Evolutionary conservation across 64 coral and sea anemone species (phyloP), one percentile per base, ranked within the genome.

Genomic region (Montipora cactus): DNA sequence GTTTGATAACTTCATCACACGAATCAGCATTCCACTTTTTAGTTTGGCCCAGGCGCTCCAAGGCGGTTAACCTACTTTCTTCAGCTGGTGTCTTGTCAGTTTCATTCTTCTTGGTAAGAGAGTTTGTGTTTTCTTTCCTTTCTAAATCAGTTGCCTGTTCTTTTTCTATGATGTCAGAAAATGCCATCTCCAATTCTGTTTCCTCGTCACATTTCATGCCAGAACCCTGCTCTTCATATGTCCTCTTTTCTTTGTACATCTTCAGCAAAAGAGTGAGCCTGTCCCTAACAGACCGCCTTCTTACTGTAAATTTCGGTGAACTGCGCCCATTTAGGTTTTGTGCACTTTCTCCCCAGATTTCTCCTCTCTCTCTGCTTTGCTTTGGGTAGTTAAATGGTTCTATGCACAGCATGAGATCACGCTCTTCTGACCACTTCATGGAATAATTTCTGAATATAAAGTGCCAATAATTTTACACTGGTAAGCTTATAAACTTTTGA

Each of bases 71-170:
- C 10, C 90, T 85, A 59, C 50, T 77, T 55, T 66, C 90, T 84
- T 92, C 81, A 12, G 71, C 81, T 49, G 90, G 64, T 1, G 44
- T 20, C 73, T 86, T 92, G n/a, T 66, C 81, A 48, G 18, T 86
- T 77, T 92, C 90, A 86, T 92, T 86, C 73, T 78, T 92, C 71
- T 92, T 92, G 49, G 79, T 92, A 84, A 84, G 90, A 62, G 71
- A 28, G 59, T 86, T 92, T 10, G 50, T 44, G 57, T 92, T 85
- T 85, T 92, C 90, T 92, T 91, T 81, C 46, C 90, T 92, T 86
- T 92, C 81, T 18, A 83, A 75, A 77, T 92, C 81, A 92, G 81
- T 81, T 77, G 90, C 90, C 44, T 86, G 68, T 55, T 86, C 90
- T 77, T 78, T 92, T 68, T 92, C 90, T 51, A 86, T 78, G 72